phyloP scores from a whole-genome alignment of 2,888 invertebrate species.

The Hirtodrosophila alboralis region DNA sequence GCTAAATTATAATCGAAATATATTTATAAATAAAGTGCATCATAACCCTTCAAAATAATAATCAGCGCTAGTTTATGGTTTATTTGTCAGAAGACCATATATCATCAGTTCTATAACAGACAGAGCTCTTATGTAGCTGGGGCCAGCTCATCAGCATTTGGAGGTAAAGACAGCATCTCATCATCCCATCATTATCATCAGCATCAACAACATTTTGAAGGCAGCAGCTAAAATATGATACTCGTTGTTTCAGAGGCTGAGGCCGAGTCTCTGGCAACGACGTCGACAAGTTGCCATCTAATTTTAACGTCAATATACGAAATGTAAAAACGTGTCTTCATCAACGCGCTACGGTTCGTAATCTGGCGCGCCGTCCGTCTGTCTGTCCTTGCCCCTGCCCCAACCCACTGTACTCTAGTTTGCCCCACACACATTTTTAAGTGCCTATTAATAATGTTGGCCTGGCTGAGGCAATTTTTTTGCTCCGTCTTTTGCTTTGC shows the following conservation, averaged over 20 bases:
- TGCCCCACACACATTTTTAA: constrained; percentile 55
- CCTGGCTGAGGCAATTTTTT: constrained; percentile 53
- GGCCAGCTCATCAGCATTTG: constrained; percentile 31
- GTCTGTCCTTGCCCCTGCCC: neutral
- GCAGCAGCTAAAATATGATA: constrained; percentile 72
- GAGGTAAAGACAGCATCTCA: constrained; percentile 20
- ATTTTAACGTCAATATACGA: constrained; percentile 77
- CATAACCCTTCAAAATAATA: constrained; percentile 11
- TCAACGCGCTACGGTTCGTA: constrained; percentile 60
- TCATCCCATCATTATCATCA: constrained; percentile 34
- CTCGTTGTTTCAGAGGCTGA: constrained; percentile 58
- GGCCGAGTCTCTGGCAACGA: constrained; percentile 27
- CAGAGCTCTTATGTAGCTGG: neutral
- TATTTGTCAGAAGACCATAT: constrained; percentile 64
- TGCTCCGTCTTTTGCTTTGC: constrained; percentile 40
- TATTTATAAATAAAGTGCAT: constrained; percentile 28
- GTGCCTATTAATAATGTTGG: constrained; percentile 76
- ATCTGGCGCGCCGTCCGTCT: constrained; percentile 36
- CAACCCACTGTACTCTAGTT: constrained; percentile 24
- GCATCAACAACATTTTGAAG: constrained; percentile 44
- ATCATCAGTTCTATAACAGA: constrained; percentile 65
- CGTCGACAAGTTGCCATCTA: constrained; percentile 74
- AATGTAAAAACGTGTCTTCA: constrained; percentile 78
- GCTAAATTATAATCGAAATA: neutral
- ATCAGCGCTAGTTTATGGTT: constrained; percentile 42